phyloP scores from a whole-genome alignment of 2,113 vertebrate genomes.

The Actinemys pallida region DNA sequence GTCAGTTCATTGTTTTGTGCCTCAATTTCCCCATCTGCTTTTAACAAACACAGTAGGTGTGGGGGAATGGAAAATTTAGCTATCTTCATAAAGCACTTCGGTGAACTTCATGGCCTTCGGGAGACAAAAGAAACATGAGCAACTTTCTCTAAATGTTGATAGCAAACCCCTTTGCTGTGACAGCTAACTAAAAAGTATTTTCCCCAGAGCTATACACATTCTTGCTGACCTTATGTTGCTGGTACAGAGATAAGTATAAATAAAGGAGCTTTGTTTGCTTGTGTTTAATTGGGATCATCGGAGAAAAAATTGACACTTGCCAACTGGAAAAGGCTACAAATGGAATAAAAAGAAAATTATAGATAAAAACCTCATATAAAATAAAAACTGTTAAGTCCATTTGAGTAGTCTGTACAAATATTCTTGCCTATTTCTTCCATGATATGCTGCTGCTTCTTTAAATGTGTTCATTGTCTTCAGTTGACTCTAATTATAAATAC shows the following conservation, averaged over 20 bases:
- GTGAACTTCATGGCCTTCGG: neutral
- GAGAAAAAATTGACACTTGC: neutral
- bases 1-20: neutral
- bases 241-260: neutral
- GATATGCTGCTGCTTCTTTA: neutral
- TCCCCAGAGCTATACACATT: neutral
- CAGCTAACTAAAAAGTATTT: neutral
- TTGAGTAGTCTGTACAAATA: neutral
- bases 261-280: conserved; percentile 2
- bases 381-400: neutral
- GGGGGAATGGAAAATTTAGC: neutral
- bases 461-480: neutral
- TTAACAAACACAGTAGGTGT: neutral
- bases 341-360: neutral
- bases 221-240: neutral
- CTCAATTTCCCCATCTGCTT: neutral
- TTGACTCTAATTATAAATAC: neutral
- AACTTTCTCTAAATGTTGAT: neutral
- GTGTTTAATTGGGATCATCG: neutral
- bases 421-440: neutral
- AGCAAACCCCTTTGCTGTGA: neutral
- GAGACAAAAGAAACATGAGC: neutral
- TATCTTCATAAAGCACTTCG: neutral
- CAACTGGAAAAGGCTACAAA: neutral
- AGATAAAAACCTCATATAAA: neutral